Base-by-base conservation (phyloP, 2,888 invertebrate species). In the Xylota segnis region DNA sequence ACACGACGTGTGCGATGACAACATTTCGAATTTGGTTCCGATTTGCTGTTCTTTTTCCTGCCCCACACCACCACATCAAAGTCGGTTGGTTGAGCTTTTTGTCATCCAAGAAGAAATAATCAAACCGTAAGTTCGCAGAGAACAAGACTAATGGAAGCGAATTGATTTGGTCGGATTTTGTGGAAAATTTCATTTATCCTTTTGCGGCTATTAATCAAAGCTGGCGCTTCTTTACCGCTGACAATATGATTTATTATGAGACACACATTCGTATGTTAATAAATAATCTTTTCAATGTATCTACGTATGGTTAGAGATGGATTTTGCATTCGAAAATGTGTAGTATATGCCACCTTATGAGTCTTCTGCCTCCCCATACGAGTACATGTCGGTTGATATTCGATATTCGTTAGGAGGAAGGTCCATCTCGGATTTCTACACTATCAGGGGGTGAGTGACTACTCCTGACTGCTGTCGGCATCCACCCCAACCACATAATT, bases 1-100 rank as follows among this genome's bases (percentile, higher is more conserved):
- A 66, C 63, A 87, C 66, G 84, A 81, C 84, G 29, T 86, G 81
- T 86, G 81, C 81, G 81, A 84, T 81, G 84, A 75, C 81, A 84
- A 75, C 79, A 84, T 76, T 79, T 84, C 59, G 70, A 71, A 66
- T 71, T 86, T 65, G 70, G 63, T 66, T 66, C 16, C 61, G 47
- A 5, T 32, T 14, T 23, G 4, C n/a, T 40, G n/a, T 40, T 40
- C 0, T 40, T 32, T 23, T 34, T 14, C 14, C 5, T 43, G 14
- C 6, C 5, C 4, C 14, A 5, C 14, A 14, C 43, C 43, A 14
- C 70, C 18, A 47, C 14, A 63, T 32, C 54, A 32, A 70, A 59
- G 63, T 52, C 50, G 27, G 70, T 70, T 58, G 65, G 34, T 34
- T 77, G 59, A 83, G 82, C 77, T 84, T 84, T 79, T 70, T 84